Evolutionary conservation across 2,888 invertebrate species (phyloP).

Genomic region (Brenthis hecate): DNA sequence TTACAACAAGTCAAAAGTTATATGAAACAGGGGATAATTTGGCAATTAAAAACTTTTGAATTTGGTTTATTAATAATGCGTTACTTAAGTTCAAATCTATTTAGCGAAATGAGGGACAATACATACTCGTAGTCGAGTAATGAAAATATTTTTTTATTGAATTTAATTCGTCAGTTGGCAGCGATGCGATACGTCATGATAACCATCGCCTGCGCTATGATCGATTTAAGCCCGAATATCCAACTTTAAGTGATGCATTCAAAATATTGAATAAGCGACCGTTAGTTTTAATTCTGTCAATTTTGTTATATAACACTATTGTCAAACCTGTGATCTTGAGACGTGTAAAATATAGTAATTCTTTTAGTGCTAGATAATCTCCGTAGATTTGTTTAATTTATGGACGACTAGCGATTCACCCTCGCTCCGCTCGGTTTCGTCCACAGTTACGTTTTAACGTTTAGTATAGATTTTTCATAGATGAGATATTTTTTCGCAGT

Average conservation of each 20-base stretch:
- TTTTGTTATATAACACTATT: background rate
- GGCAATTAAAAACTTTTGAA: too few relatives aligned
- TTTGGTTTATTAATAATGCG: too few relatives aligned
- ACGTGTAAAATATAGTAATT: background rate
- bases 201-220: conserved; percentile 40
- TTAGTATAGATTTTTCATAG: too few relatives aligned
- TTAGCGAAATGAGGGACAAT: background rate
- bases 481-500: too few relatives aligned
- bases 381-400: too few relatives aligned
- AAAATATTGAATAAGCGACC: conserved; percentile 19
- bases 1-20: too few relatives aligned
- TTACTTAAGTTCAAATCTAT: too few relatives aligned
- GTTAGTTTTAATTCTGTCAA: conserved; percentile 3
- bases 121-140: background rate
- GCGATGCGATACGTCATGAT: conserved; percentile 40
- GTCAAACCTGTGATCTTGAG: background rate
- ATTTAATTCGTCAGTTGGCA: conserved; percentile 8
- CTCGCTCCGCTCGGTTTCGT: too few relatives aligned
- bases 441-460: too few relatives aligned
- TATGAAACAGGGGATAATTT: too few relatives aligned
- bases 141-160: background rate
- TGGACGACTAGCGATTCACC: too few relatives aligned
- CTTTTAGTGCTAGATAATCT: too few relatives aligned
- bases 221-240: conserved; percentile 35
- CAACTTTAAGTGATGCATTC: conserved; percentile 17